phyloP scores from a whole-genome alignment of 2,888 invertebrate genomes.

The Harpagoxenus sublaevis region DNA sequence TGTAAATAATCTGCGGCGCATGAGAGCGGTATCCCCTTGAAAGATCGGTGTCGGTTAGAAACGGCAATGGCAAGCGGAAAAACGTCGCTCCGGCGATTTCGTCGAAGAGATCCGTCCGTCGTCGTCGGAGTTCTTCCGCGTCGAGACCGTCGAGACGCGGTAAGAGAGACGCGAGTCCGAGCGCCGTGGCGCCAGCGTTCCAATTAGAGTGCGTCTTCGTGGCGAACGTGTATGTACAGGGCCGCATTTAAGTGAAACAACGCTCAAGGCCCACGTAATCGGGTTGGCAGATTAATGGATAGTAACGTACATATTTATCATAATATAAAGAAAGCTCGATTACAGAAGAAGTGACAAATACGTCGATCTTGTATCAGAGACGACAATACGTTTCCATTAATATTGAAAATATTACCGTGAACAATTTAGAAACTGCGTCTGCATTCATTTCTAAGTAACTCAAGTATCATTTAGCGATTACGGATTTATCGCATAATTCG shows the following conservation, averaged over 20 bases:
- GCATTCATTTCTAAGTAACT: neutral
- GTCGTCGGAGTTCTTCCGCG: slow-evolving; percentile 49
- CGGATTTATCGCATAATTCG: neutral
- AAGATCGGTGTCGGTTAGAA: slow-evolving; percentile 30
- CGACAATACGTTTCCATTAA: neutral
- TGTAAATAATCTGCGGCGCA: slow-evolving; percentile 42
- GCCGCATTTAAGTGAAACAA: slow-evolving; percentile 31
- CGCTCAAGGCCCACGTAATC: neutral
- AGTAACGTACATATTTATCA: neutral
- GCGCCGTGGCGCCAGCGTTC: slow-evolving; percentile 58
- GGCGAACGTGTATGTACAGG: slow-evolving; percentile 37
- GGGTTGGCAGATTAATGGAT: neutral
- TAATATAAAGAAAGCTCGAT: neutral
- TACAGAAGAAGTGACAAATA: slow-evolving; percentile 7
- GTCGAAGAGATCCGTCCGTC: slow-evolving; percentile 54
- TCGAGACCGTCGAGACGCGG: slow-evolving; percentile 49
- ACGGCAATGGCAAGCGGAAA: slow-evolving; percentile 28
- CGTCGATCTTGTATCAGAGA: neutral
- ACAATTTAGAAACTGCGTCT: neutral
- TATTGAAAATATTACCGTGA: neutral
- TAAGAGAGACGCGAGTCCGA: slow-evolving; percentile 31
- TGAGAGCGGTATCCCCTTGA: slow-evolving; percentile 27
- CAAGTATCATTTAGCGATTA: neutral
- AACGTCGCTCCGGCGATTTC: slow-evolving; percentile 42
- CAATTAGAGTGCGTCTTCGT: slow-evolving; percentile 49